These are phyloP conservation scores for Botia almorhae DNA, from an alignment of 2,797 vertebrate species.

Conservation along the genomic window DNA sequence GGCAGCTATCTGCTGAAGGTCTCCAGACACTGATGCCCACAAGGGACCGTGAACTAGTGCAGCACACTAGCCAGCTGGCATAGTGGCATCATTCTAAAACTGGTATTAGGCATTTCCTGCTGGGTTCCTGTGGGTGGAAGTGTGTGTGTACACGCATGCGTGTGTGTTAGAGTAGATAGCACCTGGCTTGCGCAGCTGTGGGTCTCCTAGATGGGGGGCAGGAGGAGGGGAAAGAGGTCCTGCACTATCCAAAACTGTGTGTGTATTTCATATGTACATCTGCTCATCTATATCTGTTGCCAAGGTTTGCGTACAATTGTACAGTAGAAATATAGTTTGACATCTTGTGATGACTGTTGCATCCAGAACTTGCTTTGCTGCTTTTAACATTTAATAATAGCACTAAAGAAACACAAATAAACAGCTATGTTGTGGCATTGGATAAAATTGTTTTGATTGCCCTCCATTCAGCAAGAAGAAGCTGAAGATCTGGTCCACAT, in stretches of 20 bases:
- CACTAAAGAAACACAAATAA: not conserved
- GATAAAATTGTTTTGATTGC: too few species aligned
- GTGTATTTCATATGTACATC: conserved; percentile 37
- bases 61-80: conserved; percentile 76
- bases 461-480: too few species aligned
- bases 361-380: conserved; percentile 2
- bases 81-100: conserved; percentile 84
- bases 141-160: conserved; percentile 55
- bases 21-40: conserved; percentile 49
- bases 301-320: not conserved
- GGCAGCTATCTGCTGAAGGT: conserved; percentile 24
- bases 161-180: conserved; percentile 75
- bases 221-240: conserved; percentile 60
- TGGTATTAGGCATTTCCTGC: conserved; percentile 85
- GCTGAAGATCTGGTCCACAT: too few species aligned
- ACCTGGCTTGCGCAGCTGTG: conserved; percentile 85
- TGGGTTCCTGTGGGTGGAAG: conserved; percentile 75
- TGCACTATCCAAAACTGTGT: conserved; percentile 57
- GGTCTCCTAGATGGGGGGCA: conserved; percentile 79
- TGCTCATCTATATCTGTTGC: conserved; percentile 46
- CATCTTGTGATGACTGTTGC: not conserved
- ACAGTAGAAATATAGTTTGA: not conserved
- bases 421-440: not conserved
- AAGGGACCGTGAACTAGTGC: conserved; percentile 64
- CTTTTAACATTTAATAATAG: not conserved